Conservation (phyloP, 2,888 invertebrate species). For the Taenaris catops region DNA sequence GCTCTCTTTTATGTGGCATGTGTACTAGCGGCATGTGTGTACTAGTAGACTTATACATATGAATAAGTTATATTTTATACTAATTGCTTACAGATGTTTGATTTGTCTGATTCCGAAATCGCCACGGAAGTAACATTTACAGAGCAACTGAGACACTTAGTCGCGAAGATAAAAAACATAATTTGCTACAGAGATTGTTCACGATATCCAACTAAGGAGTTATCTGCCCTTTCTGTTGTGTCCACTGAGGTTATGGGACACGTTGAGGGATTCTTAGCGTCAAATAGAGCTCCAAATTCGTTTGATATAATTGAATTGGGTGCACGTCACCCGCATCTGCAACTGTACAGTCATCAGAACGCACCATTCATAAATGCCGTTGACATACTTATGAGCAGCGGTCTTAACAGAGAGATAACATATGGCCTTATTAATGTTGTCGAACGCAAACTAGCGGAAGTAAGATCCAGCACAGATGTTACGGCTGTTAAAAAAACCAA, state of each 20-base stretch:
- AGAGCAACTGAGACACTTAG: slow-evolving; percentile 79
- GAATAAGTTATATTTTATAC: not conserved
- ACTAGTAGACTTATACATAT: not conserved
- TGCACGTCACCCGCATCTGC: slow-evolving; percentile 63
- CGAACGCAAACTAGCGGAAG: slow-evolving; percentile 70
- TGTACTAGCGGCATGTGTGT: too few species aligned
- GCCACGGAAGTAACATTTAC: slow-evolving; percentile 85
- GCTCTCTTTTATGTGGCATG: too few species aligned
- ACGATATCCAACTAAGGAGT: slow-evolving; percentile 69
- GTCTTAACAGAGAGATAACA: slow-evolving; percentile 70
- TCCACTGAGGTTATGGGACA: slow-evolving; percentile 81
- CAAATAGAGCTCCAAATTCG: slow-evolving; percentile 67
- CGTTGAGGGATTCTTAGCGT: slow-evolving; percentile 79
- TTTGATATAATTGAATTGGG: slow-evolving; percentile 69
- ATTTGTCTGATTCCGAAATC: slow-evolving; percentile 82
- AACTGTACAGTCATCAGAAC: slow-evolving; percentile 69
- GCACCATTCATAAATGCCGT: slow-evolving; percentile 72
- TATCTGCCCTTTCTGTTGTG: slow-evolving; percentile 79
- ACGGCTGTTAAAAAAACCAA: slow-evolving; percentile 66
- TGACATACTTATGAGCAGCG: slow-evolving; percentile 67
- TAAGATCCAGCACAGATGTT: slow-evolving; percentile 57
- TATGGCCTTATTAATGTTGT: slow-evolving; percentile 72
- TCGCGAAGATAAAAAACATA: slow-evolving; percentile 72
- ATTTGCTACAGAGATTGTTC: slow-evolving; percentile 65
- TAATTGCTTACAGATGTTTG: slow-evolving; percentile 80